These are phyloP conservation scores for Mormyrus iriodes DNA, from an alignment of 2,113 vertebrate species.

Conservation along the genomic window DNA sequence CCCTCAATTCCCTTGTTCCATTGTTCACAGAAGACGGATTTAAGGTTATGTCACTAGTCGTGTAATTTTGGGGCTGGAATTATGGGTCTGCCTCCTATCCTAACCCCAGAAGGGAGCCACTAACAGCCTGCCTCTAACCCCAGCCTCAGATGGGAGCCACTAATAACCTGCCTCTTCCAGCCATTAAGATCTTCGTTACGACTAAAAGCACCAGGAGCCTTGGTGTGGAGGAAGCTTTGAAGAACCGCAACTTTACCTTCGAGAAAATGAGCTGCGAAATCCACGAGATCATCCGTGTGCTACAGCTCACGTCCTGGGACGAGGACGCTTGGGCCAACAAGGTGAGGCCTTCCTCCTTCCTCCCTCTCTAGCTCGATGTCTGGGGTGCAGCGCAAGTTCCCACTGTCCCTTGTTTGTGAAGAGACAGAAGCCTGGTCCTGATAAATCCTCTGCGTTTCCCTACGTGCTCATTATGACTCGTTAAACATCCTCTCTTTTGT, in stretches of 20 bases:
- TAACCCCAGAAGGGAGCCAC: neutral
- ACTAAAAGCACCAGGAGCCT: conserved; percentile 84
- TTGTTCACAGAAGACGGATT: neutral
- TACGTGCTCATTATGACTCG: conserved; percentile 64
- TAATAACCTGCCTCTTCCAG: conserved; percentile 45
- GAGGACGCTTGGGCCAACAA: conserved; percentile 98
- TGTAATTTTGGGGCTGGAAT: neutral
- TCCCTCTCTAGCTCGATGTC: neutral
- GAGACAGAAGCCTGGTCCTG: neutral
- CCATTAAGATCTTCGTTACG: conserved; percentile 95
- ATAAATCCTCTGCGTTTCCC: conserved; percentile 58
- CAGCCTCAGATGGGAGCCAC: neutral
- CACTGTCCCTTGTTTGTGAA: neutral
- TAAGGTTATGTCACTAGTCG: neutral
- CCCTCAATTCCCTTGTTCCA: too few relatives aligned
- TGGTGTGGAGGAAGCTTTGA: conserved; percentile 90
- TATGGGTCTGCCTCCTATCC: neutral
- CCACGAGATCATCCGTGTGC: conserved; percentile 89
- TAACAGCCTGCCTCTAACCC: neutral
- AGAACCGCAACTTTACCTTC: conserved; percentile 89
- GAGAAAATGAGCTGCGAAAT: conserved; percentile 97
- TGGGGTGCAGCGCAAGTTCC: neutral
- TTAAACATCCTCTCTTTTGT: conserved; percentile 63
- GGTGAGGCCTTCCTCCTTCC: conserved; percentile 51
- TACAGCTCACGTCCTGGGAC: conserved; percentile 97